Evolutionary conservation across 2,797 vertebrate genomes (phyloP), one percentile per base, ranked within the genome.

Genomic region (Balearica regulorum): DNA sequence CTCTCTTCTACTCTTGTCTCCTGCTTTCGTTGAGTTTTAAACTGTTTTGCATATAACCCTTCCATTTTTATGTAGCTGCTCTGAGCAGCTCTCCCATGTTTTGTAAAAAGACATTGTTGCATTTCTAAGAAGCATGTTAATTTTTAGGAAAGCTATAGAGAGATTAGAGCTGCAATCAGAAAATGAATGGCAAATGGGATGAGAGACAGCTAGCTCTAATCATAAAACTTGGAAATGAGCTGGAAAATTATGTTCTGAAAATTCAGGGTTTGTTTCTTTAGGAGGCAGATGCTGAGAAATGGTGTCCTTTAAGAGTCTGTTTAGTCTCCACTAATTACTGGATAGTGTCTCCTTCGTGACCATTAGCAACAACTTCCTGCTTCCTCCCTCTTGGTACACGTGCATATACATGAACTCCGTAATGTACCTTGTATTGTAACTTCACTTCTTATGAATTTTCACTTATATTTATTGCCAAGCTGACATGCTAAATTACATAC

Each of bases 121-220:
- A 9, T 81, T 91, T 91, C 58, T 69, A 76, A 91, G 61, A 28
- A 82, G 46, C 35, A 21, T 49, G 24, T 77, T 89, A 68, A 49
- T 83, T 91, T 93, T 91, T 75, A 70, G 57, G 65, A 92, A 92
- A 62, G 7, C 46, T 87, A 12, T 25, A 72, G 78, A 69, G 69
- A 83, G 65, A 90, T 46, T 28, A 72, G 48, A 91, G 57, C 65
- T 92, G 65, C 57, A 93, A 71, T 93, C 64, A 95, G 72, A 75
- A 71, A 86, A 91, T 85, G n/a, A 92, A 85, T 43, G 16, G 46
- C 75, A 85, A 91, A 71, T 78, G 65, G 80, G 16, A 57, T 53
- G 70, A 86, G 41, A 78, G 24, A n/a, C 41, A 68, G 46, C 53
- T 75, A 75, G 12, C 37, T 83, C 19, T 92, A 83, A 83, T 70